A percentile compares a stretch with the other conserved stretches of the same genome.
phyloP scores from a whole-genome alignment of 2,797 vertebrate genomes.

The Gallinago nigripennis region DNA sequence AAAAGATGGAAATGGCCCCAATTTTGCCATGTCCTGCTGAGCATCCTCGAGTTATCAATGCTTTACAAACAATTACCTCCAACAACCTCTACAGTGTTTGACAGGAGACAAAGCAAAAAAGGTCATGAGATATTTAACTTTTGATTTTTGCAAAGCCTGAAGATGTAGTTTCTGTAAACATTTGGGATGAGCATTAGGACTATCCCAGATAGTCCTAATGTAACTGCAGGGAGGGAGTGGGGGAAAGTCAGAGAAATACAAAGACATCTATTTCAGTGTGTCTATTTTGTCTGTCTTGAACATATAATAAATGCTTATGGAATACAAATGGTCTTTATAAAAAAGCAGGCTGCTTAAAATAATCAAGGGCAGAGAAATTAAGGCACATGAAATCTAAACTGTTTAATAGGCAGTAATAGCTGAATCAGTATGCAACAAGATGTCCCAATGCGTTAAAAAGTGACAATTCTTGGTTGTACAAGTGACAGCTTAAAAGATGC shows the following conservation, averaged over 20 bases:
- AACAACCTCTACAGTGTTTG: background rate
- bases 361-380: background rate
- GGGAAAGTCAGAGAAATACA: background rate
- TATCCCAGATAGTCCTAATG: background rate
- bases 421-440: background rate
- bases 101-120: background rate
- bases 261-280: background rate
- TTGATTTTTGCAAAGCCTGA: background rate
- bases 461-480: background rate
- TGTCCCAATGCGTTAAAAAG: background rate
- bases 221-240: accelerated
- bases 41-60: background rate
- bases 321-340: background rate
- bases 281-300: background rate
- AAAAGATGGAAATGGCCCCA: background rate
- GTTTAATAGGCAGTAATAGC: slow-evolving; percentile 18
- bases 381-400: background rate
- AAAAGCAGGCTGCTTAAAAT: background rate
- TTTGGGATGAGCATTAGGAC: background rate
- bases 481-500: slow-evolving; percentile 9
- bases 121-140: background rate
- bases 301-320: background rate
- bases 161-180: background rate
- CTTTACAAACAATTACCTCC: background rate
- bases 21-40: background rate